Percentiles rank a stretch among this genome's conserved stretches.
These are phyloP conservation scores for Rhinichthys osculus DNA, from an alignment of 2,797 vertebrate genomes.

Conservation along the genomic window DNA sequence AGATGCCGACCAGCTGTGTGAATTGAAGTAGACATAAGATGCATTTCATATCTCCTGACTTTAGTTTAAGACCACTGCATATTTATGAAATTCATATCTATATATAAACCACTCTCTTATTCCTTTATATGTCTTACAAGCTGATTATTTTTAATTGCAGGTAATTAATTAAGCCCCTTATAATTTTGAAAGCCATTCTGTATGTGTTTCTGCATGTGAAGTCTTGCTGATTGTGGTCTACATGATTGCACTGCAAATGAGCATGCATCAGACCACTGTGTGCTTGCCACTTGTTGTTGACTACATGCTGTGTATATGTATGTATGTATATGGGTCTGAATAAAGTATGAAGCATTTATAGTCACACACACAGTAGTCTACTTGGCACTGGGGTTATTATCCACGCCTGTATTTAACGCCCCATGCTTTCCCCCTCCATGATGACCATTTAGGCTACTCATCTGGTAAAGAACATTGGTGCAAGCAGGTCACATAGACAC, in stretches of 20 bases:
- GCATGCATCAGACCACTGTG: conserved; percentile 34
- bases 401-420: neutral
- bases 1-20: too few relatives aligned
- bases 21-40: neutral
- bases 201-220: conserved; percentile 15
- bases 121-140: neutral
- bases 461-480: neutral
- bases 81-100: neutral
- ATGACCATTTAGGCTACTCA: neutral
- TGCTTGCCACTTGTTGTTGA: conserved; percentile 44
- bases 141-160: neutral
- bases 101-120: neutral
- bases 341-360: conserved; percentile 59
- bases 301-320: conserved; percentile 14
- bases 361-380: conserved; percentile 31
- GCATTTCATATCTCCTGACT: neutral
- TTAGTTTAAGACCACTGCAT: neutral
- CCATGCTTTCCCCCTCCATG: neutral
- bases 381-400: conserved; percentile 30
- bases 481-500: neutral
- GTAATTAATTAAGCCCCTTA: neutral
- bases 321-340: conserved; percentile 42
- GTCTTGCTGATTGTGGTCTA: conserved; percentile 49
- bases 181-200: conserved; percentile 10
- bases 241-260: conserved; percentile 61